Evolutionary conservation across 2,113 vertebrate genomes (phyloP).

Genomic region (Electrona antarctica): DNA sequence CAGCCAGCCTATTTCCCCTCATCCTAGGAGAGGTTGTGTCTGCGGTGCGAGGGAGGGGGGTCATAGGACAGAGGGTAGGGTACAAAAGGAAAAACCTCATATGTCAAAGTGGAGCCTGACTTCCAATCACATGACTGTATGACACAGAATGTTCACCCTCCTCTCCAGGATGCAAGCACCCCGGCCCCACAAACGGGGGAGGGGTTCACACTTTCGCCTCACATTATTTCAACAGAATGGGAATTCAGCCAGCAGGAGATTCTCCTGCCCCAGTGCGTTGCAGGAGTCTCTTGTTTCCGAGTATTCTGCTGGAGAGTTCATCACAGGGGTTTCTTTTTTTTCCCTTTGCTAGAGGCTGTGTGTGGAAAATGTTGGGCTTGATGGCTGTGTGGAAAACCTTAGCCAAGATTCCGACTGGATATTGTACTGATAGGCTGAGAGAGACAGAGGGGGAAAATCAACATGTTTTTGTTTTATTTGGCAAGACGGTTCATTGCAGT

Average conservation of each 20-base stretch:
- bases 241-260: background rate
- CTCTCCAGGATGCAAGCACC: background rate
- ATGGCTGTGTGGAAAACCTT: conserved; percentile 48
- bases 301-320: conserved; percentile 40
- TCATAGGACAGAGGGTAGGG: conserved; percentile 39
- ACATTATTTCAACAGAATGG: background rate
- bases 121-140: conserved; percentile 28
- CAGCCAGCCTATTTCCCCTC: conserved; percentile 39
- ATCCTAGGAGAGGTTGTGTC: conserved; percentile 46
- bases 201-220: conserved; percentile 16
- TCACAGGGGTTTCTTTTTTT: conserved; percentile 16
- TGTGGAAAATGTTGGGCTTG: conserved; percentile 59
- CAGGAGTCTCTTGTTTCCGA: conserved; percentile 27
- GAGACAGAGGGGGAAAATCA: conserved; percentile 13
- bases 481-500: conserved; percentile 41
- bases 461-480: conserved; percentile 55
- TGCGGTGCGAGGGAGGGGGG: conserved; percentile 29
- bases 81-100: conserved; percentile 26
- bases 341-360: background rate
- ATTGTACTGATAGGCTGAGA: conserved; percentile 27
- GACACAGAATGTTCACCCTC: conserved; percentile 2
- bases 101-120: conserved; percentile 22
- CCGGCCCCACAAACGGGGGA: background rate
- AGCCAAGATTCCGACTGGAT: conserved; percentile 54
- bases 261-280: background rate